Evolutionary conservation across 2,797 vertebrate species (phyloP).

Genomic region (Thaleichthys pacificus): DNA sequence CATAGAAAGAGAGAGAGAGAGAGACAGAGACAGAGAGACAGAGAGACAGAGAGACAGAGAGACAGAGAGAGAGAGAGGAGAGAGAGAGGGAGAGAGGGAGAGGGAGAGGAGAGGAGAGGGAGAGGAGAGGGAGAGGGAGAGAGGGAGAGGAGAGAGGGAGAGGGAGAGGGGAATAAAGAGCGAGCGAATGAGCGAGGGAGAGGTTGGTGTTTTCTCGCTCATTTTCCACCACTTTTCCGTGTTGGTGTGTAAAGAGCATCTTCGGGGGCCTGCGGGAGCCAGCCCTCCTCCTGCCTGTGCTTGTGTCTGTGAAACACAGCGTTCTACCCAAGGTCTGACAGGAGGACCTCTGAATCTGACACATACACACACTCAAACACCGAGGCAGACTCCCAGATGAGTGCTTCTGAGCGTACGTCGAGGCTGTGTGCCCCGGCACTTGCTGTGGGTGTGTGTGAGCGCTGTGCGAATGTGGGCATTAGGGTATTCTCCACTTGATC

Average conservation of each 20-base stretch:
- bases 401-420: constrained; percentile 30
- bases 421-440: too few species aligned
- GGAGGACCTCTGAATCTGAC: constrained; percentile 33
- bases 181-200: constrained; percentile 12
- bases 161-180: constrained; percentile 28
- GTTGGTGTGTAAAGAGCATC: constrained; percentile 10
- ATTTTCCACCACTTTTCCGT: constrained; percentile 3
- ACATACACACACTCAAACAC: constrained; percentile 15
- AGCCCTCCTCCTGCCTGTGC: neutral
- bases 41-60: constrained; percentile 28
- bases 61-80: constrained; percentile 27
- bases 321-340: constrained; percentile 18
- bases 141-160: constrained; percentile 33
- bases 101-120: neutral
- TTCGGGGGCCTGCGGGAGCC: neutral
- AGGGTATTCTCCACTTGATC: constrained; percentile 30
- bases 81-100: constrained; percentile 11
- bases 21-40: constrained; percentile 28
- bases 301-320: constrained; percentile 24
- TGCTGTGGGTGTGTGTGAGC: neutral
- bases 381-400: constrained; percentile 28
- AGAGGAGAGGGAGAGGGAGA: constrained; percentile 17
- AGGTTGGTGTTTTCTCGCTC: neutral
- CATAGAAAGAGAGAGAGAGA: too few species aligned
- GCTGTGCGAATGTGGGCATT: neutral